Conservation (phyloP, 2,797 vertebrate species). For the Stomatorhinus walkeri region DNA sequence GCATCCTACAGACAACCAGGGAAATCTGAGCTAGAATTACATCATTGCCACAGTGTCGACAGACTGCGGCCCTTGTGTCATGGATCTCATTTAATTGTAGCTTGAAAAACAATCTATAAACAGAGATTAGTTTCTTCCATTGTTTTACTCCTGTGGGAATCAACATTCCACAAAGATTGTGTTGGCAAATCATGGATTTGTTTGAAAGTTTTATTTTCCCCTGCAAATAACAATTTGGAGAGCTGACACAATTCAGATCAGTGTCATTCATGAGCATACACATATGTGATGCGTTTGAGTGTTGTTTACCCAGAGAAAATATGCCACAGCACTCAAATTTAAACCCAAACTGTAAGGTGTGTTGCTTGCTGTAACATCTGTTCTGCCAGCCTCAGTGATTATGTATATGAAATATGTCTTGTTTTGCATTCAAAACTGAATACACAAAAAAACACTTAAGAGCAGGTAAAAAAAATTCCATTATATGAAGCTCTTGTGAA, state of each 20-base stretch:
- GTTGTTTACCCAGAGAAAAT: neutral
- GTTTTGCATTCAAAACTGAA: neutral
- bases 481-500: neutral
- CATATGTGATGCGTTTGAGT: neutral
- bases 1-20: slow-evolving; percentile 22
- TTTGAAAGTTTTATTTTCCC: slow-evolving; percentile 16
- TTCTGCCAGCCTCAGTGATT: neutral
- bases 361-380: neutral
- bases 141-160: slow-evolving; percentile 19
- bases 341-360: neutral
- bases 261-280: slow-evolving; percentile 12
- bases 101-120: slow-evolving; percentile 23
- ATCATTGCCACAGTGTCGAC: slow-evolving; percentile 18
- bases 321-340: neutral
- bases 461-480: neutral
- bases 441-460: neutral
- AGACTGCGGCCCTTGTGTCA: slow-evolving; percentile 19
- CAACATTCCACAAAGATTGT: slow-evolving; percentile 1
- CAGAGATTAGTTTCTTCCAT: slow-evolving; percentile 19
- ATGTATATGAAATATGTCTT: neutral
- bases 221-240: slow-evolving; percentile 12
- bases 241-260: slow-evolving; percentile 20
- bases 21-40: slow-evolving; percentile 21
- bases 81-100: neutral
- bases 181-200: neutral